These are phyloP conservation scores for Synaphobranchus kaupii DNA, from an alignment of 2,797 vertebrate genomes.

Conservation along the genomic window DNA sequence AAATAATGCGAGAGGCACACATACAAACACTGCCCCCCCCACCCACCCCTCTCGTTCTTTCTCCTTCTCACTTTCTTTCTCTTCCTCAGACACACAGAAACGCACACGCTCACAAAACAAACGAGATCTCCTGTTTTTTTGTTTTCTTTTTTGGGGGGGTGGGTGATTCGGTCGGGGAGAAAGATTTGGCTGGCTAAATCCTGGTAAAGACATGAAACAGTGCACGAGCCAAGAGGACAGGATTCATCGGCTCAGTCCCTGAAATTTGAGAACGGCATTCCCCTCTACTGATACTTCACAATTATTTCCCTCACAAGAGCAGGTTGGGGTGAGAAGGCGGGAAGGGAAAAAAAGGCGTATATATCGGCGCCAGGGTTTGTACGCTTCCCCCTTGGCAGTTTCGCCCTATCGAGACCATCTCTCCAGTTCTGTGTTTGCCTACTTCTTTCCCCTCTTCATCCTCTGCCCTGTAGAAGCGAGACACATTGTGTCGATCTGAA, in stretches of 20 bases:
- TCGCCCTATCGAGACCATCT: slow-evolving; percentile 32
- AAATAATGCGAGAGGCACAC: slow-evolving; percentile 54
- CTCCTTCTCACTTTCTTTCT: background rate
- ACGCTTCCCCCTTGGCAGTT: slow-evolving; percentile 33
- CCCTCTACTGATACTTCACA: slow-evolving; percentile 73
- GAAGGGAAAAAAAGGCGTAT: background rate
- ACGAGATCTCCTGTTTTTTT: background rate
- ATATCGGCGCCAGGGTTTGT: slow-evolving; percentile 42
- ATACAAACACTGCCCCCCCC: slow-evolving; percentile 40
- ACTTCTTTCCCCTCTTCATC: slow-evolving; percentile 44
- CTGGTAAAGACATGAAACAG: slow-evolving; percentile 72
- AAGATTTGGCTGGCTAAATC: slow-evolving; percentile 60
- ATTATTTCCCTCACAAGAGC: slow-evolving; percentile 58
- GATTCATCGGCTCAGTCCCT: slow-evolving; percentile 81
- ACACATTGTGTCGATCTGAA: slow-evolving; percentile 70
- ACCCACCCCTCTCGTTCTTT: background rate
- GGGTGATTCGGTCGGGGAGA: background rate
- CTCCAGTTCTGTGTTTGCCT: slow-evolving; percentile 6
- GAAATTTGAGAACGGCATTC: slow-evolving; percentile 83
- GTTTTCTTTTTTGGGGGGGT: slow-evolving; percentile 45
- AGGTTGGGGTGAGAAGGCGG: slow-evolving; percentile 54
- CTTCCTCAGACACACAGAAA: slow-evolving; percentile 44
- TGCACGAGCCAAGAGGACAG: slow-evolving; percentile 68
- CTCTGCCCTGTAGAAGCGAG: slow-evolving; percentile 54
- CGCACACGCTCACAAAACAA: slow-evolving; percentile 4